A percentile compares a stretch with the other conserved stretches of the same genome.
phyloP scores from a whole-genome alignment of 2,797 vertebrate species.

The Lagocephalus sceleratus region DNA sequence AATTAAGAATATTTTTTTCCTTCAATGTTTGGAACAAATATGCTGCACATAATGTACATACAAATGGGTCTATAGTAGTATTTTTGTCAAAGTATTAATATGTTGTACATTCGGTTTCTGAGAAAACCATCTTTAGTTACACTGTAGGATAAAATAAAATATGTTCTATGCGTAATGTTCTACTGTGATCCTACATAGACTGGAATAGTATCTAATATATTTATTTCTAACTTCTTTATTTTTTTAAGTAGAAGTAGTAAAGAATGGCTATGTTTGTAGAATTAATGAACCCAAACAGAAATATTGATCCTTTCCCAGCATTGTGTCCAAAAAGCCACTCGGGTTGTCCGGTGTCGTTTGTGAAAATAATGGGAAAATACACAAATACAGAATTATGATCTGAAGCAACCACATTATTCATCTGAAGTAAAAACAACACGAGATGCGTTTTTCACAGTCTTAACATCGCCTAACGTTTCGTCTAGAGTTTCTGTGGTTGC shows the following conservation, averaged over 20 bases:
- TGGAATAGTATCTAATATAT: not conserved
- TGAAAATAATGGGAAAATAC: too few relatives aligned
- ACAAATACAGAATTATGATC: too few relatives aligned
- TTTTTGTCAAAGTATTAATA: conserved; percentile 23
- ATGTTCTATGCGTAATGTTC: conserved; percentile 33
- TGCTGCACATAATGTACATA: too few relatives aligned
- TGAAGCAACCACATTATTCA: too few relatives aligned
- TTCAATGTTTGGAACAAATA: too few relatives aligned
- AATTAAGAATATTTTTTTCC: conserved; percentile 67
- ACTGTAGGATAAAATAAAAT: conserved; percentile 60
- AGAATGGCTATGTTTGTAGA: too few relatives aligned
- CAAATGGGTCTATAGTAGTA: conserved; percentile 38
- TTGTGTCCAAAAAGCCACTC: too few relatives aligned
- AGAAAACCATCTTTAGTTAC: conserved; percentile 41
- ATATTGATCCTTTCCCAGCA: too few relatives aligned
- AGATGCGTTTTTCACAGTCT: not conserved
- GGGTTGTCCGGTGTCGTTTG: too few relatives aligned
- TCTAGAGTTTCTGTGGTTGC: conserved; percentile 7
- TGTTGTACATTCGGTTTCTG: conserved; percentile 46
- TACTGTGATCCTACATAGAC: conserved; percentile 7
- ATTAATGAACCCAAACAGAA: too few relatives aligned
- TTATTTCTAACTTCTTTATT: not conserved
- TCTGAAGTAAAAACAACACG: too few relatives aligned
- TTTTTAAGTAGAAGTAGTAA: too few relatives aligned
- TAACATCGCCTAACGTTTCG: not conserved